Percentiles rank a stretch among this genome's conserved stretches.
Conservation (phyloP, 2,888 invertebrate species). For the Panzeria rudis region DNA sequence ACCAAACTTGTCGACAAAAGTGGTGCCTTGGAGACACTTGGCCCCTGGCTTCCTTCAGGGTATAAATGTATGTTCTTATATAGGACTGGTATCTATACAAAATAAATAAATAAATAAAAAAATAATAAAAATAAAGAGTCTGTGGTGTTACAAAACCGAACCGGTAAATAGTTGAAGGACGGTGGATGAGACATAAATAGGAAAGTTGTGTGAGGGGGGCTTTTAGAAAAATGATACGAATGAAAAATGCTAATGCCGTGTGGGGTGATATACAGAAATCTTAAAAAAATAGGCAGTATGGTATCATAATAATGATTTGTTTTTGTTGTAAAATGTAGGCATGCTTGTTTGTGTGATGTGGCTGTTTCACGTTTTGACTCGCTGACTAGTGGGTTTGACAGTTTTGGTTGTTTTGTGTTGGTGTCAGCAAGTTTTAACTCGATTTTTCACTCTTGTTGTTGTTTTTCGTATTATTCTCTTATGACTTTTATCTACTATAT, state of each 20-base stretch:
- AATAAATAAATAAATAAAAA: constrained; percentile 34
- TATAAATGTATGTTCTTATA: too few relatives aligned
- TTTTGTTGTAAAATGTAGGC: constrained; percentile 38
- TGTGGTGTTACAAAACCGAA: constrained; percentile 71
- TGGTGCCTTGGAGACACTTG: too few relatives aligned
- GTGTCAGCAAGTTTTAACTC: constrained; percentile 73
- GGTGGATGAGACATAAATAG: constrained; percentile 12
- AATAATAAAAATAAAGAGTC: constrained; percentile 56
- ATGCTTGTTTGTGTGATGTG: constrained; percentile 36
- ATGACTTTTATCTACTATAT: not conserved
- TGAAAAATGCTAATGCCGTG: constrained; percentile 62
- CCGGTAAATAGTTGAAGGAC: constrained; percentile 67
- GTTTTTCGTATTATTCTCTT: not conserved
- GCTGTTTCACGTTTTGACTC: constrained; percentile 39
- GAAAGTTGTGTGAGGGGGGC: constrained; percentile 11
- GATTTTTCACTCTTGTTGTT: constrained; percentile 38
- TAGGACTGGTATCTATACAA: not conserved
- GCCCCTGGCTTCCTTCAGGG: too few relatives aligned
- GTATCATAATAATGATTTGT: constrained; percentile 63
- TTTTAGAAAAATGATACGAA: constrained; percentile 47
- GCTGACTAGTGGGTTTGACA: constrained; percentile 22
- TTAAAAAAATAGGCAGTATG: constrained; percentile 55
- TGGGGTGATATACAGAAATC: constrained; percentile 65
- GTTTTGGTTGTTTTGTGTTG: constrained; percentile 61
- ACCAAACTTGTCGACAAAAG: too few relatives aligned